phyloP scores from a whole-genome alignment of 2,888 invertebrate species.

The Cantharis lateralis region DNA sequence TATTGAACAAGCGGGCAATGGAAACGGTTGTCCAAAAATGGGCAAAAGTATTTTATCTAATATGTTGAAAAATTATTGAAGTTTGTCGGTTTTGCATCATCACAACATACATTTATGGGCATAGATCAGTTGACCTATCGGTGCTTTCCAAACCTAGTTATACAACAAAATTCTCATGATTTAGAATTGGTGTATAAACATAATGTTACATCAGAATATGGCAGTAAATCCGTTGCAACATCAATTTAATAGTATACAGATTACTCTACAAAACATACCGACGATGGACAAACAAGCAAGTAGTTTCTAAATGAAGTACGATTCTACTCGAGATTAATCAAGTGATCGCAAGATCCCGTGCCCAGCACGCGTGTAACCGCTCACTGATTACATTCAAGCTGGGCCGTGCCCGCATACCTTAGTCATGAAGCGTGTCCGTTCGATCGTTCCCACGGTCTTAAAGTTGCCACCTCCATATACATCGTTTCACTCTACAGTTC shows the following conservation, averaged over 20 bases:
- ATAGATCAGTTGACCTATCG: background rate
- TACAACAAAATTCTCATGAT: constrained; percentile 4
- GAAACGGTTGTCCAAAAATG: background rate
- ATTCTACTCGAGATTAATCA: constrained; percentile 33
- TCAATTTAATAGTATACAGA: background rate
- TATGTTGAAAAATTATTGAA: background rate
- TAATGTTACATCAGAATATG: constrained; percentile 2
- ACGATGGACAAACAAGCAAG: constrained; percentile 14
- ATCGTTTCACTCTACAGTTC: constrained; percentile 35
- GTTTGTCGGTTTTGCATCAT: background rate
- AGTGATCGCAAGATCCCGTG: constrained; percentile 42
- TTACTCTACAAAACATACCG: constrained; percentile 1
- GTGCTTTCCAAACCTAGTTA: constrained; percentile 1
- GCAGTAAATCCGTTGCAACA: background rate
- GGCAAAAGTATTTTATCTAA: background rate
- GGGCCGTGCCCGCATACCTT: constrained; percentile 46
- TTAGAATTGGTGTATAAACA: background rate
- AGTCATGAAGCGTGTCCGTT: constrained; percentile 48
- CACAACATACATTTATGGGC: background rate
- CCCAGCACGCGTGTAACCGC: constrained; percentile 49
- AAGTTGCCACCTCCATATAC: constrained; percentile 26
- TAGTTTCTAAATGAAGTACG: constrained; percentile 28
- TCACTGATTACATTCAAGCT: constrained; percentile 42
- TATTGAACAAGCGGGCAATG: background rate
- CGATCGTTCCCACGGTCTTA: constrained; percentile 50